Conservation (phyloP, 2,888 invertebrate genomes). For the Ichneumoninae sp. region DNA sequence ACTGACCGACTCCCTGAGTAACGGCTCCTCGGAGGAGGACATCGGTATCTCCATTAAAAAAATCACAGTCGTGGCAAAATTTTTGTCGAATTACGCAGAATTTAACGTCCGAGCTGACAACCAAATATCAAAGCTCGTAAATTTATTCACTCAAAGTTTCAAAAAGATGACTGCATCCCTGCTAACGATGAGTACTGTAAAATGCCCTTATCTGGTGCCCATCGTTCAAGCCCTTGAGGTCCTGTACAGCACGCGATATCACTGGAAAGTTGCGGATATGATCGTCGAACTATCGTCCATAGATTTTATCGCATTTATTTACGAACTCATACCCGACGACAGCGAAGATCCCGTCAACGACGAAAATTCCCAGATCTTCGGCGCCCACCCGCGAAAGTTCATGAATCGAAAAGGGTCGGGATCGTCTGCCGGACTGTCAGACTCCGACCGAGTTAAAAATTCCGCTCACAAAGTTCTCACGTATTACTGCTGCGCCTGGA, state of each 20-base stretch:
- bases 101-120: conserved; percentile 67
- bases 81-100: conserved; percentile 74
- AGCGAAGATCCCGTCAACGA: conserved; percentile 52
- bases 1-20: conserved; percentile 66
- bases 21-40: conserved; percentile 57
- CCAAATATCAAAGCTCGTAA: background rate
- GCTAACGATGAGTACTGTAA: background rate
- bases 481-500: conserved; percentile 73
- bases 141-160: conserved; percentile 13
- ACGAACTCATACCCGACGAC: conserved; percentile 70
- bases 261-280: conserved; percentile 68
- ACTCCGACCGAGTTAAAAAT: conserved; percentile 71
- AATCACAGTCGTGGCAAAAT: conserved; percentile 73
- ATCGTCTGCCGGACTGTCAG: conserved; percentile 7
- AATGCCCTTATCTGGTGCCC: conserved; percentile 50
- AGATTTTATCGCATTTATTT: conserved; percentile 70
- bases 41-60: conserved; percentile 71
- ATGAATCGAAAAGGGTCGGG: background rate
- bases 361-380: conserved; percentile 17
- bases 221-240: conserved; percentile 69
- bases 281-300: conserved; percentile 70
- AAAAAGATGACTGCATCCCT: conserved; percentile 9
- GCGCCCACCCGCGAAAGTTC: background rate
- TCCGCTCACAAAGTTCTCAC: conserved; percentile 74
- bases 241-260: conserved; percentile 72